phyloP scores from a whole-genome alignment of 2,888 invertebrate genomes.

The Zhuqinia jingwanae region DNA sequence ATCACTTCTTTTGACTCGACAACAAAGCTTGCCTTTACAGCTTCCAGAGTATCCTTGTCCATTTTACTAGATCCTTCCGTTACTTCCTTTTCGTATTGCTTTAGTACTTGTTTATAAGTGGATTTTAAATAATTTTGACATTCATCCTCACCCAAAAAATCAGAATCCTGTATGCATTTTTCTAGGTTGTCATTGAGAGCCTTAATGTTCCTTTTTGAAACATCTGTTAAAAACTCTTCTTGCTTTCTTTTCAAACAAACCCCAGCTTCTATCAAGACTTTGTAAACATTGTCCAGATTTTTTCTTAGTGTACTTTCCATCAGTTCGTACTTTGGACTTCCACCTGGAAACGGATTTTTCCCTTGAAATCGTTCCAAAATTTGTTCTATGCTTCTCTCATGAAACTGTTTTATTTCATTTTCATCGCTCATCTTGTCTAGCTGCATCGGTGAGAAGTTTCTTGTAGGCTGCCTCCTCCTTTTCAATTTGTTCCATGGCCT shows the following conservation, averaged over 20 bases:
- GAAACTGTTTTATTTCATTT: not conserved
- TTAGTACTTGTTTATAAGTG: not conserved
- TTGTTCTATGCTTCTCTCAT: not conserved
- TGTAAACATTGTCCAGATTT: not conserved
- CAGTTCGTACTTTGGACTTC: not conserved
- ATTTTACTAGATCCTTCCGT: too few relatives aligned
- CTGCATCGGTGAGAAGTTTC: not conserved
- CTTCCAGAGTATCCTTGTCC: too few relatives aligned
- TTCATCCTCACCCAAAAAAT: not conserved
- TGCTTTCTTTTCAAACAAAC: not conserved
- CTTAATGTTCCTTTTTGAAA: not conserved
- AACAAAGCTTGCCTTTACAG: too few relatives aligned
- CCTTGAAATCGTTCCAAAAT: not conserved
- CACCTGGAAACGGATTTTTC: not conserved
- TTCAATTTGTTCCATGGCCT: not conserved
- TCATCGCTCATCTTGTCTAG: not conserved
- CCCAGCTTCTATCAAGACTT: not conserved
- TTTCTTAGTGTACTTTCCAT: not conserved
- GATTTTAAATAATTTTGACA: too few relatives aligned
- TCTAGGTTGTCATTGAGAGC: not conserved
- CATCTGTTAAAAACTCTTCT: not conserved
- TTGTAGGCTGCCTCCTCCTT: not conserved
- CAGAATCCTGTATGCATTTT: not conserved
- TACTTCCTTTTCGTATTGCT: not conserved
- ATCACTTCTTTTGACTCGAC: not conserved